Base-by-base conservation (phyloP, 64 coral and sea anemone species). In the Montipora cactus region DNA sequence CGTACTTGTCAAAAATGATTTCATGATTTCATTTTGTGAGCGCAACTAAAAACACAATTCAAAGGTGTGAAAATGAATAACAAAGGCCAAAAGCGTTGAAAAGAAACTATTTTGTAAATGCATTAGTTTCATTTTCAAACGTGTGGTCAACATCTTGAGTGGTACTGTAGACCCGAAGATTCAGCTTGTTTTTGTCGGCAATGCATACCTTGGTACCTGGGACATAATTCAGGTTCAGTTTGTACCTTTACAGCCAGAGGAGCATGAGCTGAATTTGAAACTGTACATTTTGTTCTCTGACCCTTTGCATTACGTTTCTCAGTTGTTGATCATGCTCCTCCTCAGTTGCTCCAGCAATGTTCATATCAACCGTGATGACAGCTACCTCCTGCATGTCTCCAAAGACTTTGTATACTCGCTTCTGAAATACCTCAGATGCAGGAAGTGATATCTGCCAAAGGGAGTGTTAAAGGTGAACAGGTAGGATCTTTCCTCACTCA, bases 291-390 rank as follows among this genome's bases (percentile, higher is more conserved):
- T 25, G 25, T 25, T 25, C 25, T 74, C 81, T 14, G 64, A 81
- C 81, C 85, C 81, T 44, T 20, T 48, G 44, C 67, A 93, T 77
- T n/a, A 93, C 91, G 49, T 87, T 93, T n/a, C 28, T 50, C 81
- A 93, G 71, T 44, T 77, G 84, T 67, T 88, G 91, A 80, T 87
- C 82, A 22, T 79, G 81, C 73, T 93, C 71, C 49, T 79, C 72
- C 8, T 93, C 91, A 75, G 50, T 87, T 59, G 82, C 81, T 44
- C 15, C 58, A 67, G 81, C 57, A 76, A 91, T 91, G 77, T 81
- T 91, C 89, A 81, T 91, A 49, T 91, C 89, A 22, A 81, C 89
- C 67, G 77, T 78, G 50, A 91, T 91, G 16, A 91, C 77, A 77
- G 80, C 68, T 18, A 91, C 90, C 44, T 67, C 80, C 68, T 83